Base-by-base conservation (phyloP, 2,113 vertebrate species). In the Peromyscus polionotus region DNA sequence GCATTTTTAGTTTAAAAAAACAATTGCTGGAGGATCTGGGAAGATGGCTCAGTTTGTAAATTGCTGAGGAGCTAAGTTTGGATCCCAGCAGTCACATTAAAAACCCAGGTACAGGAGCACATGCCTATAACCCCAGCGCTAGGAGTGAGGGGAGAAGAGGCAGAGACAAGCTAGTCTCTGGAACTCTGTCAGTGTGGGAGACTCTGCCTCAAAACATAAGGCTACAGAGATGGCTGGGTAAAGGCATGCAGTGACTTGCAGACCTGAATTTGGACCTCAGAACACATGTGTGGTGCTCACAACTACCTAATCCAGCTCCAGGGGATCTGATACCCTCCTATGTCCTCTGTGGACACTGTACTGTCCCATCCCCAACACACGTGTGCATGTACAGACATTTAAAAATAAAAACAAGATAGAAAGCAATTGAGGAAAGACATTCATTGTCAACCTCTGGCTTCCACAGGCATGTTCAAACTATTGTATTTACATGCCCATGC, bases 1-100 rank as follows among this genome's bases (percentile, higher is more conserved):
- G 14, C 83, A 79, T 59, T 59, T 72, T 57, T 79, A 67, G 65
- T 89, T 28, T n/a, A 83, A 73, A 93, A 88, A 57, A 88, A 51
- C 8, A 51, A 77, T 45, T 3, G 4, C 48, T 48, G 51, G 17
- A 9, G 42, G 48, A 24, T 7, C 13, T 26, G 13, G 8, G 33
- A 24, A 57, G 22, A 9, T 39, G 48, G 22, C 51, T 73, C 2
- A 57, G 9, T 6, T 88, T 13, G 22, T 17, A 57, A 57, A 88
- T 16, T 72, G 12, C 20, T 5, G 3, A n/a, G 67, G 48, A n/a
- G 33, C 31, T 10, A 22, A 70, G 31, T 51, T 87, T 45, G 24
- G 31, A 36, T 70, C 11, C 5, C 33, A 48, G 10, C 36, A 9
- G 16, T 48, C 26, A 67, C 42, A 61, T 59, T 33, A 81, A 57